Conservation (phyloP, 2,888 invertebrate species). For the Eupithecia dodoneata region DNA sequence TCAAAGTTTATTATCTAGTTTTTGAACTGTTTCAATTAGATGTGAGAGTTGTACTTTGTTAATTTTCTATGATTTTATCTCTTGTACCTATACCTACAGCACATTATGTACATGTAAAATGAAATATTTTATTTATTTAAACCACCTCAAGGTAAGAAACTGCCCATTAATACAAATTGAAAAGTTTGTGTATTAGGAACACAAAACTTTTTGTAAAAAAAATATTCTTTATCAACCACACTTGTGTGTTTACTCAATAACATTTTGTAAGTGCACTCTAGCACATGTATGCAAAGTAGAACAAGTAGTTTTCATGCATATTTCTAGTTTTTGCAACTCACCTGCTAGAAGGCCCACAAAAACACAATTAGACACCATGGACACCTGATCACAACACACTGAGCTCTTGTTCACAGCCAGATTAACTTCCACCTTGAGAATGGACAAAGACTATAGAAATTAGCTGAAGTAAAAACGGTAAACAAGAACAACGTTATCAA, state of each 20-base stretch:
- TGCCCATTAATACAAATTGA: not conserved
- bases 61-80: not conserved
- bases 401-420: slow-evolving; percentile 25
- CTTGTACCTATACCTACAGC: not conserved
- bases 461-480: slow-evolving; percentile 62
- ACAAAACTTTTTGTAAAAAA: too few species aligned
- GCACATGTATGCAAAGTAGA: slow-evolving; percentile 19
- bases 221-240: not conserved
- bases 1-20: not conserved
- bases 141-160: not conserved
- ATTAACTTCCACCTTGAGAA: slow-evolving; percentile 46
- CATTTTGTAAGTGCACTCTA: slow-evolving; percentile 7
- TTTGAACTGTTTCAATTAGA: not conserved
- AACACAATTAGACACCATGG: slow-evolving; percentile 77
- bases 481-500: slow-evolving; percentile 74
- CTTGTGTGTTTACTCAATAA: slow-evolving; percentile 12
- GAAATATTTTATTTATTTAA: not conserved
- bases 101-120: not conserved
- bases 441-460: slow-evolving; percentile 58
- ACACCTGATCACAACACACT: slow-evolving; percentile 48
- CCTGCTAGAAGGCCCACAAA: slow-evolving; percentile 70
- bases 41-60: not conserved
- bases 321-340: slow-evolving; percentile 49
- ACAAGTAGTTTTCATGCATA: slow-evolving; percentile 24
- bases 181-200: not conserved